Base-by-base conservation (phyloP, 2,113 vertebrate species). In the Stictonetta naevosa region DNA sequence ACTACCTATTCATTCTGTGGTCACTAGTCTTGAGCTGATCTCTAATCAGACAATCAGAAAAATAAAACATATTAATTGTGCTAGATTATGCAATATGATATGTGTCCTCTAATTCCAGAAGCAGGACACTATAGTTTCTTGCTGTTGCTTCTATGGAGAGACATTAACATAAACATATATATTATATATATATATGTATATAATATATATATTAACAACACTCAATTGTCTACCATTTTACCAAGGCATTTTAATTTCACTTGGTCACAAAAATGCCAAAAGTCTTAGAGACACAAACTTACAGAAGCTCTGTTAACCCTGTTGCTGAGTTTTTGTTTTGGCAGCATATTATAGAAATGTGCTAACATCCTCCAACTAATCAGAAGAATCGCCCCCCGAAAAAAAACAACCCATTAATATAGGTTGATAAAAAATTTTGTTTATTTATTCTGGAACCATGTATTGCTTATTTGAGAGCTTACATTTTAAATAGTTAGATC, bases 391-490 rank as follows among this genome's bases (percentile, higher is more conserved):
- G 0, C 16, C 62, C 53, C 56, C 60, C 38, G 46, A 66, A 93
- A 86, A 38, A 89, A 91, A 89, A 76, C 40, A 94, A 77, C 82
- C 96, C 94, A 85, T 92, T 88, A 81, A 86, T 44, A 25, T 84
- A 91, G 80, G 71, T 48, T 93, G 80, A 93, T 64, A 69, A 95
- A 79, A 36, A 96, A 93, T 64, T 17, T 92, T 91, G 80, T 98
- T 98, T 98, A 98, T 98, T 98, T 93, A 87, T 86, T 89, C 52
- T 95, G 46, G 72, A 95, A 95, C 38, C 46, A 82, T 60, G 92
- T 63, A 63, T 79, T 72, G 14, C 82, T 88, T 91, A 78, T 79
- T 88, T 77, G 91, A 18, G 59, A 92, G 71, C 38, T 79, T 66
- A 96, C 95, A 78, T 92, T 97, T 96, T 77, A 88, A 91, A 77